Evolutionary conservation across 2,113 vertebrate genomes (phyloP).

Genomic region (Pao palembangensis): DNA sequence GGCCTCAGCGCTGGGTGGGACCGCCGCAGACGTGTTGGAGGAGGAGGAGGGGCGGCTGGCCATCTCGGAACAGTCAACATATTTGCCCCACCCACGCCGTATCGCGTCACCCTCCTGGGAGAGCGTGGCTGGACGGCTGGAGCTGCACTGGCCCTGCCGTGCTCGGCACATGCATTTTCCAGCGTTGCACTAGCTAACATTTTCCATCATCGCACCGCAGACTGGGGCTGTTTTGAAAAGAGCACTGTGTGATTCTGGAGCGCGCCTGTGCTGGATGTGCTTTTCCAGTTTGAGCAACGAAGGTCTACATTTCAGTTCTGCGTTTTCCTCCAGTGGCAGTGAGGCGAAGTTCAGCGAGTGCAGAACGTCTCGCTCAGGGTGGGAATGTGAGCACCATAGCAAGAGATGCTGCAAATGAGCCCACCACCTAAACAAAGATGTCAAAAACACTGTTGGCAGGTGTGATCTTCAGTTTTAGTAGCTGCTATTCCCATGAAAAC

Average conservation of each 20-base stretch:
- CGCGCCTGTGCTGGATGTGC: constrained; percentile 34
- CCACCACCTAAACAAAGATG: too few relatives aligned
- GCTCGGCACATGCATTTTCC: constrained; percentile 30
- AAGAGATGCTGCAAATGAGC: neutral
- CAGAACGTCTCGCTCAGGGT: constrained; percentile 27
- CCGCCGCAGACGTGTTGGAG: constrained; percentile 44
- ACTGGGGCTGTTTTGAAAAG: constrained; percentile 53
- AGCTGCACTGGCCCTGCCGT: constrained; percentile 36
- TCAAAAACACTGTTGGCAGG: constrained; percentile 17
- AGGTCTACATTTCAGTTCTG: constrained; percentile 24
- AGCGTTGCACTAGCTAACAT: constrained; percentile 57
- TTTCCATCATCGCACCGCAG: constrained; percentile 51
- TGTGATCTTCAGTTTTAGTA: constrained; percentile 12
- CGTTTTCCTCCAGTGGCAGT: neutral
- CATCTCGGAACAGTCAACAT: constrained; percentile 70
- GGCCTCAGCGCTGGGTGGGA: constrained; percentile 72
- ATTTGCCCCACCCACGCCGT: constrained; percentile 61
- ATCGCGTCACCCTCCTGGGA: constrained; percentile 73
- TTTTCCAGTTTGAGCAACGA: constrained; percentile 29
- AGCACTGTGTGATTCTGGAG: constrained; percentile 58
- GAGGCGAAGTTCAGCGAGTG: constrained; percentile 35
- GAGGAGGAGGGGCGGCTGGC: constrained; percentile 17
- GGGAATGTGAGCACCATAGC: neutral
- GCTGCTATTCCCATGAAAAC: constrained; percentile 2
- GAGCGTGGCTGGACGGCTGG: constrained; percentile 46